These are phyloP conservation scores for Drosophila melanosoma DNA, from an alignment of 2,888 invertebrate genomes.

Conservation along the genomic window DNA sequence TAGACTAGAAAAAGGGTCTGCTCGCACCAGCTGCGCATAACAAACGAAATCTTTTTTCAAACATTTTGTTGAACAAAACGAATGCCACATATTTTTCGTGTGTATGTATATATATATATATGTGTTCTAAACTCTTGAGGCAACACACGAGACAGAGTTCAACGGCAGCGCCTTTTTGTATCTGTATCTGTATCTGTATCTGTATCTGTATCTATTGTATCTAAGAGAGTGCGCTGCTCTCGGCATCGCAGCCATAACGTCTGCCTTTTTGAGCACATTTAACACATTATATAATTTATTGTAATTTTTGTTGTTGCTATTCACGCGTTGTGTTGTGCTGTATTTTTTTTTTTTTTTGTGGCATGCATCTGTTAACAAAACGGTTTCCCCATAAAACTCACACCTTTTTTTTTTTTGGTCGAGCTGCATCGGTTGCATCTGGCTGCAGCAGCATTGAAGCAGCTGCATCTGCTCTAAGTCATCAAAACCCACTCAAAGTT, in stretches of 20 bases:
- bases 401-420: constrained; percentile 57
- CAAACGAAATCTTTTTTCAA: constrained; percentile 51
- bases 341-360: constrained; percentile 23
- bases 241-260: constrained; percentile 32
- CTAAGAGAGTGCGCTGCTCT: constrained; percentile 33
- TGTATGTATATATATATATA: not conserved
- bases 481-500: constrained; percentile 73
- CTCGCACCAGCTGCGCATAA: constrained; percentile 48
- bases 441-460: constrained; percentile 25
- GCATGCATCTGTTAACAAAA: constrained; percentile 77
- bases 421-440: constrained; percentile 31
- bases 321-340: constrained; percentile 31
- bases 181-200: constrained; percentile 23
- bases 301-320: constrained; percentile 64
- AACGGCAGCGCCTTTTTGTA: constrained; percentile 38
- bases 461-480: constrained; percentile 41
- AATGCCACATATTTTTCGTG: constrained; percentile 25
- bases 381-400: constrained; percentile 79
- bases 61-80: constrained; percentile 65
- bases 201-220: constrained; percentile 17
- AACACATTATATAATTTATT: constrained; percentile 81
- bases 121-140: constrained; percentile 20
- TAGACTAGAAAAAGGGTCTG: constrained; percentile 55
- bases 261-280: constrained; percentile 57
- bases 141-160: constrained; percentile 14